Evolutionary conservation across 2,113 vertebrate genomes (phyloP).

Genomic region (Aythya baeri): DNA sequence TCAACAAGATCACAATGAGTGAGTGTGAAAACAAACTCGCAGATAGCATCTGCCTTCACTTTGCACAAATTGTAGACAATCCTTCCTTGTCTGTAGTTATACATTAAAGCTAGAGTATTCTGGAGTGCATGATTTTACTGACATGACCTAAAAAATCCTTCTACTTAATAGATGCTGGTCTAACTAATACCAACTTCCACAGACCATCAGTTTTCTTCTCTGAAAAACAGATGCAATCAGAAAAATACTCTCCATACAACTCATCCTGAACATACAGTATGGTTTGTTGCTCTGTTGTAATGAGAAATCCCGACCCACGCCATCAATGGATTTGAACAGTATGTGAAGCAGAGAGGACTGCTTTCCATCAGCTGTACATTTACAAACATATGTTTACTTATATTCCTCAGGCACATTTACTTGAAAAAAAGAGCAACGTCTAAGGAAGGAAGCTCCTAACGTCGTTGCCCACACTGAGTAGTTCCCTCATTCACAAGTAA

Average conservation of each 20-base stretch:
- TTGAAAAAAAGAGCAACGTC: not conserved
- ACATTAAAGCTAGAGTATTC: not conserved
- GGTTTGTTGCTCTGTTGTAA: not conserved
- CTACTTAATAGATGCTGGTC: not conserved
- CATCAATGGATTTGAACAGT: not conserved
- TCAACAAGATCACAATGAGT: not conserved
- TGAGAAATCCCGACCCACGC: not conserved
- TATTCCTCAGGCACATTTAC: not conserved
- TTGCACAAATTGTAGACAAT: not conserved
- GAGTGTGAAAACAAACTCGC: not conserved
- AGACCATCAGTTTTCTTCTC: not conserved
- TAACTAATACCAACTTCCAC: not conserved
- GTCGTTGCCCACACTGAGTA: not conserved
- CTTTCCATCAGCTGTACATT: not conserved
- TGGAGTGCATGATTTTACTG: not conserved
- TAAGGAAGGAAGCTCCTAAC: not conserved
- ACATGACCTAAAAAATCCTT: not conserved
- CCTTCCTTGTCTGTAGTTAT: not conserved
- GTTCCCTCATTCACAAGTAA: not conserved
- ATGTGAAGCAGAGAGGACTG: not conserved
- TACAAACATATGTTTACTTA: not conserved
- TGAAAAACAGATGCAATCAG: not conserved
- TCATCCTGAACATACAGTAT: not conserved
- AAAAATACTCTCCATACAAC: not conserved
- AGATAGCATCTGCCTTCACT: not conserved